Percentiles rank a stretch among this genome's conserved stretches.
phyloP scores from a whole-genome alignment of 2,797 vertebrate species.

The Sciurus vulgaris region DNA sequence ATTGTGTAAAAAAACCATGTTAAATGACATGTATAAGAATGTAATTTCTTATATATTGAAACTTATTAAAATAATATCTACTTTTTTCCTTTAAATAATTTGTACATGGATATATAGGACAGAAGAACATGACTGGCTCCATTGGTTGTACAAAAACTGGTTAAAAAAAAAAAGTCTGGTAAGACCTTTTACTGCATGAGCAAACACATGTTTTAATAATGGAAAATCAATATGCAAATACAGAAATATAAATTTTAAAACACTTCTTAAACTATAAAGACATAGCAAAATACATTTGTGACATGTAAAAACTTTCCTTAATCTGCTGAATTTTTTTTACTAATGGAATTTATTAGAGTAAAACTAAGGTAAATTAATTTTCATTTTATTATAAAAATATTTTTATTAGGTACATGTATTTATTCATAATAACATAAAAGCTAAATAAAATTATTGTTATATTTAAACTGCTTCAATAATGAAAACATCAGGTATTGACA shows the following conservation, averaged over 20 bases:
- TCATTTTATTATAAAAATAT: slow-evolving; percentile 37
- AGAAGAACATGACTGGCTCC: not conserved
- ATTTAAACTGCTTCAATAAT: slow-evolving; percentile 32
- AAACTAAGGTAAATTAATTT: slow-evolving; percentile 23
- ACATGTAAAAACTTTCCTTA: slow-evolving; percentile 29
- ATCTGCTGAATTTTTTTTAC: slow-evolving; percentile 10
- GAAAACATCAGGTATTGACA: slow-evolving; percentile 1
- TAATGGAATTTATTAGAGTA: slow-evolving; percentile 17
- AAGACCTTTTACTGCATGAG: not conserved
- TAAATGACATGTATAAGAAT: not conserved
- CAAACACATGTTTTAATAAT: slow-evolving; percentile 38
- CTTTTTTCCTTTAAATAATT: slow-evolving; percentile 37
- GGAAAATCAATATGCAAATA: slow-evolving; percentile 34
- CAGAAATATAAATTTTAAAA: slow-evolving; percentile 48
- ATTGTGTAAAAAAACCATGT: not conserved
- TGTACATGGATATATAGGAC: not conserved
- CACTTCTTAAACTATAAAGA: slow-evolving; percentile 43
- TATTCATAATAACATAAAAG: not conserved
- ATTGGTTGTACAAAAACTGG: not conserved
- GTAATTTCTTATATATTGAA: slow-evolving; percentile 21
- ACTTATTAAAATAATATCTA: slow-evolving; percentile 23
- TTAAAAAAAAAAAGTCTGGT: not conserved
- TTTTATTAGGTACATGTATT: not conserved
- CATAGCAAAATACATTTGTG: not conserved
- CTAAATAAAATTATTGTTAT: not conserved